These are phyloP conservation scores for Alloscopus bannaensis DNA, from an alignment of 2,888 invertebrate species.

Conservation along the genomic window DNA sequence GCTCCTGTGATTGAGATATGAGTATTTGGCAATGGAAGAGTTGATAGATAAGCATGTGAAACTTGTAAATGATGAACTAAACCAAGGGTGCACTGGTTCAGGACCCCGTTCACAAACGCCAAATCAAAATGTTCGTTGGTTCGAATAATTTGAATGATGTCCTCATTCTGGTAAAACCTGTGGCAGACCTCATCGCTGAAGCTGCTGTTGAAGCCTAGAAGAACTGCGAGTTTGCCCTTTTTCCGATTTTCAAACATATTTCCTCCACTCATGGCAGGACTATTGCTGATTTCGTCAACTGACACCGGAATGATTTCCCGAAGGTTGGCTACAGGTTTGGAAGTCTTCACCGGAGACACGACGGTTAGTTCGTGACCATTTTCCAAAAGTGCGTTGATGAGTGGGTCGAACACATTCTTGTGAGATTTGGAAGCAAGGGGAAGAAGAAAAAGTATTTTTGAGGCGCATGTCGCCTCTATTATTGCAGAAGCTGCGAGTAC, in stretches of 20 bases:
- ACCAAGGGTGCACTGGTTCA: slow-evolving; percentile 76
- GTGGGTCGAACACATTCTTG: slow-evolving; percentile 76
- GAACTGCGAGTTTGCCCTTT: slow-evolving; percentile 22
- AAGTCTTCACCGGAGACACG: slow-evolving; percentile 73
- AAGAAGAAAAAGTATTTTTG: slow-evolving; percentile 66
- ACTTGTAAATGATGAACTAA: slow-evolving; percentile 35
- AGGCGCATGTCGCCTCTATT: neutral
- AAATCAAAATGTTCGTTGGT: slow-evolving; percentile 71
- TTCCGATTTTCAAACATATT: slow-evolving; percentile 56
- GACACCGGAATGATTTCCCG: slow-evolving; percentile 62
- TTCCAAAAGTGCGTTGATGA: slow-evolving; percentile 70
- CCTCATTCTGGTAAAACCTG: slow-evolving; percentile 40
- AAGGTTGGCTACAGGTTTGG: slow-evolving; percentile 75
- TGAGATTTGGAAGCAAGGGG: slow-evolving; percentile 67
- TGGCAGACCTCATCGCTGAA: slow-evolving; percentile 51
- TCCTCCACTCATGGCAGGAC: slow-evolving; percentile 19
- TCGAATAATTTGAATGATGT: slow-evolving; percentile 42
- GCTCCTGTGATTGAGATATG: neutral
- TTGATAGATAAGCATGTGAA: slow-evolving; percentile 48
- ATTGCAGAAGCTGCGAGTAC: neutral
- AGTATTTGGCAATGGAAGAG: slow-evolving; percentile 37
- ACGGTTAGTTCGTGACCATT: slow-evolving; percentile 73
- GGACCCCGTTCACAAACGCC: slow-evolving; percentile 74
- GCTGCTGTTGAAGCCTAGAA: slow-evolving; percentile 1
- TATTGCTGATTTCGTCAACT: slow-evolving; percentile 42